Evolutionary conservation across 2,113 vertebrate genomes (phyloP).

Genomic region (Semnopithecus entellus): DNA sequence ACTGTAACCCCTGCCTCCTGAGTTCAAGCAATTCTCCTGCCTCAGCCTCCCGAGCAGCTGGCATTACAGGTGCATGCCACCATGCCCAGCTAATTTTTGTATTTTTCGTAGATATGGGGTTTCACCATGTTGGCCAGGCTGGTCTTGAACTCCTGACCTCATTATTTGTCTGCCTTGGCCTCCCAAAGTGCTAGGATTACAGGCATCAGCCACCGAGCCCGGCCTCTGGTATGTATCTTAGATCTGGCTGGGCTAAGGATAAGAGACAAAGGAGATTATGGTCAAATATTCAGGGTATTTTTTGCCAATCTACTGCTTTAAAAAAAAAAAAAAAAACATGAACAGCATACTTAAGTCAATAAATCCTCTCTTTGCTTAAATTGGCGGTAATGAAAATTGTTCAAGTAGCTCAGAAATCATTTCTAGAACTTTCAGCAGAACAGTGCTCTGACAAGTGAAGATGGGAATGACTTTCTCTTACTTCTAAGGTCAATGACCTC

Average conservation of each 20-base stretch:
- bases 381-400: neutral
- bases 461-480: neutral
- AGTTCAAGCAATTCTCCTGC: no score
- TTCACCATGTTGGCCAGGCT: no score
- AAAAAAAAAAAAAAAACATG: neutral
- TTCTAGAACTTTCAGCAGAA: neutral
- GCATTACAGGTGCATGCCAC: no score
- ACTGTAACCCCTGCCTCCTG: no score
- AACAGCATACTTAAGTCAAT: neutral
- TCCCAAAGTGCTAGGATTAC: no score
- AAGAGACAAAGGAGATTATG: slow-evolving; percentile 50
- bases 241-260: slow-evolving; percentile 31
- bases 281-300: slow-evolving; percentile 4
- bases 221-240: slow-evolving; percentile 31
- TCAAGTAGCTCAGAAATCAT: neutral
- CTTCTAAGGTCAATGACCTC: neutral
- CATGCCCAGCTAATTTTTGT: no score
- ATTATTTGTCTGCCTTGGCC: no score
- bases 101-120: no score
- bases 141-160: no score
- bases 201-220: no score
- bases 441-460: neutral
- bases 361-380: slow-evolving; percentile 5
- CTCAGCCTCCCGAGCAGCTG: no score
- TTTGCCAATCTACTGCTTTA: neutral